Evolutionary conservation across 2,113 vertebrate genomes (phyloP), one percentile per base, ranked within the genome.

Genomic region (Oostethus manadensis): DNA sequence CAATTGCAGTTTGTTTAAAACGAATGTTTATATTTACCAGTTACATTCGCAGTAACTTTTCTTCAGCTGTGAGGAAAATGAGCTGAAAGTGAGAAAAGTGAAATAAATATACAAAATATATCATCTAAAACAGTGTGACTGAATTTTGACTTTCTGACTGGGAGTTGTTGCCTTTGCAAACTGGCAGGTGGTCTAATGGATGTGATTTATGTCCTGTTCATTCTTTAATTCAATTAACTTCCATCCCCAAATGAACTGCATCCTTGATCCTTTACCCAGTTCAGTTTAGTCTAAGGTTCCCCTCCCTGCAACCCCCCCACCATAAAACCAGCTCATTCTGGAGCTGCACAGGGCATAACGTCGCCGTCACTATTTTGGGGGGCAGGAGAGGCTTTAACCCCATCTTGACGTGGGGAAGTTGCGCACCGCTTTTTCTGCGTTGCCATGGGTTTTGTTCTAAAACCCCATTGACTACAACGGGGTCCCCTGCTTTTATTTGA

Each of bases 401-500:
- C 82, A 80, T 88, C 85, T 88, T 83, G 66, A 71, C 83, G 76
- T 58, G 66, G 79, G 73, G 79, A 88, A 90, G 84, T 90, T 87
- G 84, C 80, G 81, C 71, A 66, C 74, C 59, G 78, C 53, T 68
- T 81, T 80, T 84, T 62, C 71, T 16, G 65, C 78, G 89, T 90
- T 90, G 88, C 87, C 87, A 89, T 88, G 89, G 88, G 65, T 6
- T 49, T 40, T 49, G n/a, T 84, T 82, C 66, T 58, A 68, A 62
- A 79, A 86, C 83, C 80, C 86, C 74, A 87, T 88, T 87, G 87
- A 89, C 77, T 73, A 79, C 79, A 71, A 79, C 73, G 73, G 82
- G 86, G 71, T 79, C 73, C 78, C 77, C 74, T n/a, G 71, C 82
- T 86, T 83, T 87, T 86, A 83, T 88, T 74, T 64, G 55, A 74